Evolutionary conservation across 1,140 invertebrate genomes (phyloP).

Genomic region (Trialeurodes vaporariorum): DNA sequence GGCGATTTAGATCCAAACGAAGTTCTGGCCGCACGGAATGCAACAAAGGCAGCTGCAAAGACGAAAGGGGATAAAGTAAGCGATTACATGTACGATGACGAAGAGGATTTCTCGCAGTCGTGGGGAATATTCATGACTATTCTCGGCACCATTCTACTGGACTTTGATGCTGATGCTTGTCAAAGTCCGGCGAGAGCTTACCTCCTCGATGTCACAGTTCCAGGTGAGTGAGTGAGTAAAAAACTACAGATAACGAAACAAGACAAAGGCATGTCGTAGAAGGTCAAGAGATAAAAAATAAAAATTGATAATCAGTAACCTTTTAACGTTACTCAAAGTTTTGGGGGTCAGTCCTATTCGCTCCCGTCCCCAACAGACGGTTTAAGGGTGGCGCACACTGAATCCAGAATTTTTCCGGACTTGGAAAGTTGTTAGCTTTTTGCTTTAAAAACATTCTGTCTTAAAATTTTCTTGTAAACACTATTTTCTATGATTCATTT

Average conservation of each 20-base stretch:
- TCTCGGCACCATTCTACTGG: constrained; percentile 81
- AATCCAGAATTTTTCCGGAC: too few species aligned
- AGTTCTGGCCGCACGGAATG: not conserved
- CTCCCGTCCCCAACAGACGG: too few species aligned
- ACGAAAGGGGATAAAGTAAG: not conserved
- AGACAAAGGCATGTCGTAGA: too few species aligned
- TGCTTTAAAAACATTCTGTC: too few species aligned
- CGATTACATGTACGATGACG: not conserved
- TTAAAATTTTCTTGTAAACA: too few species aligned
- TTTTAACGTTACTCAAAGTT: too few species aligned
- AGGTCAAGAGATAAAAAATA: too few species aligned
- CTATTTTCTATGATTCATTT: too few species aligned
- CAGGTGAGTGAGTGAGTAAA: constrained; percentile 47
- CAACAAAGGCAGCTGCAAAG: not conserved
- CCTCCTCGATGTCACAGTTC: constrained; percentile 79
- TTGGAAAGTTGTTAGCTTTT: too few species aligned
- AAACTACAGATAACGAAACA: constrained; percentile 3
- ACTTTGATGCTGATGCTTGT: constrained; percentile 93
- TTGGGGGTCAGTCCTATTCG: too few species aligned
- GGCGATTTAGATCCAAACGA: constrained; percentile 4
- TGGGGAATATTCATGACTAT: constrained; percentile 89
- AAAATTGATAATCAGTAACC: too few species aligned
- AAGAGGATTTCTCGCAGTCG: constrained; percentile 42
- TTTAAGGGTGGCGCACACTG: too few species aligned
- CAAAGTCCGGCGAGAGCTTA: constrained; percentile 88